phyloP scores from a whole-genome alignment of 2,113 vertebrate species.

The Diglossa brunneiventris region DNA sequence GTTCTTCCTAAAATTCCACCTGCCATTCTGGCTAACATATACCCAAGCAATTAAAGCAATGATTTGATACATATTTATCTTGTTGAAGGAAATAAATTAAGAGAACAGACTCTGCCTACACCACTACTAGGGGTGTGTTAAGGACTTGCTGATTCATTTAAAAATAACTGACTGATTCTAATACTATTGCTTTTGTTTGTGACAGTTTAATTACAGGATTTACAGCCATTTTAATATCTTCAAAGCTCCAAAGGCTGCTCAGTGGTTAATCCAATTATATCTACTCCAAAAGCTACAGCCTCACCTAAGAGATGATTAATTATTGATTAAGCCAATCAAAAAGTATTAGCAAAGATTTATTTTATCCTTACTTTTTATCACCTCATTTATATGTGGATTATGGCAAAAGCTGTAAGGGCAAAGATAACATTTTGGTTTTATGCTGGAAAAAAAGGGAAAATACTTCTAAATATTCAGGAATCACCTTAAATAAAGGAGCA shows the following conservation, averaged over 20 bases:
- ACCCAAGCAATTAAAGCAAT: background rate
- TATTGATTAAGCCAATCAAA: slow-evolving; percentile 87
- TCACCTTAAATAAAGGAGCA: background rate
- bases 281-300: slow-evolving; percentile 85
- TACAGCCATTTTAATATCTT: slow-evolving; percentile 95
- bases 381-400: slow-evolving; percentile 71
- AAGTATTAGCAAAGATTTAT: slow-evolving; percentile 77
- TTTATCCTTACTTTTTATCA: slow-evolving; percentile 71
- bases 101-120: slow-evolving; percentile 51
- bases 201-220: slow-evolving; percentile 96
- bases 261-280: slow-evolving; percentile 97
- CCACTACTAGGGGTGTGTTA: slow-evolving; percentile 38
- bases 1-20: slow-evolving; percentile 44
- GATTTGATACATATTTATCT: background rate
- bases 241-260: slow-evolving; percentile 87
- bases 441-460: background rate
- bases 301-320: slow-evolving; percentile 83
- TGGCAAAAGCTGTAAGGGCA: slow-evolving; percentile 41
- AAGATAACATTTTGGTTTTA: slow-evolving; percentile 52
- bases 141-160: slow-evolving; percentile 70
- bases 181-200: slow-evolving; percentile 76
- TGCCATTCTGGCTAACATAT: slow-evolving; percentile 6
- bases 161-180: slow-evolving; percentile 58
- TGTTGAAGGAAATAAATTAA: slow-evolving; percentile 34
- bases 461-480: slow-evolving; percentile 11